Percentiles rank a stretch among this genome's conserved stretches.
Conservation (phyloP, 35 echinoderm and acorn worm genomes). For the Heliocidaris erythrogramma region DNA sequence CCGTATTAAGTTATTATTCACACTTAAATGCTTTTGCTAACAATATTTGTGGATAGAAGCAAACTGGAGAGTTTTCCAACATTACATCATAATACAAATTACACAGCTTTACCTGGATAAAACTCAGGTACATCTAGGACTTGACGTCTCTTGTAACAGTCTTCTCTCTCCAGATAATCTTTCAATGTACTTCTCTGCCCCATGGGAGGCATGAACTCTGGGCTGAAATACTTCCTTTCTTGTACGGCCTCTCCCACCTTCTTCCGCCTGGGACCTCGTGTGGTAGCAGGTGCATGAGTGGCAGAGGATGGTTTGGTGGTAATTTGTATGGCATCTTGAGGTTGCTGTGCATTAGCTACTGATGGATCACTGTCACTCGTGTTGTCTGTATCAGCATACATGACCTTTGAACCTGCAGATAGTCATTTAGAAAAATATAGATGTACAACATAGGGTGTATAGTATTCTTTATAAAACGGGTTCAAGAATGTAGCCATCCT, state of each 20-base stretch:
- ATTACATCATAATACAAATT: too few species aligned
- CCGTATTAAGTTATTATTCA: too few species aligned
- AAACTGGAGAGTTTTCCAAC: too few species aligned
- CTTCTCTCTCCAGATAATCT: slow-evolving; percentile 86
- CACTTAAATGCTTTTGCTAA: too few species aligned
- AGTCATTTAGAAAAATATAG: neutral
- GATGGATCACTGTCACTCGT: neutral
- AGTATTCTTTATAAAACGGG: too few species aligned
- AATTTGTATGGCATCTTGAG: neutral
- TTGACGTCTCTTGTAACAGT: slow-evolving; percentile 79
- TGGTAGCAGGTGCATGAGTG: neutral
- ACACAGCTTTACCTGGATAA: slow-evolving; percentile 79
- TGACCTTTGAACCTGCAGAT: neutral
- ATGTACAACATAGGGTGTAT: too few species aligned
- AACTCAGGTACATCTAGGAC: slow-evolving; percentile 92
- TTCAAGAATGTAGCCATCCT: too few species aligned
- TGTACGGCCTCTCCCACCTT: slow-evolving; percentile 29
- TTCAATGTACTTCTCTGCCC: slow-evolving; percentile 72
- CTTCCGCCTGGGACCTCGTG: slow-evolving; percentile 37
- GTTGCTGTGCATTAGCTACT: neutral
- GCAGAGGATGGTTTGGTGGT: neutral
- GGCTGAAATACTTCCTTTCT: slow-evolving; percentile 59
- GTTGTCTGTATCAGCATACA: neutral
- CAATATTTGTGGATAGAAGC: too few species aligned
- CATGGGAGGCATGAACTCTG: slow-evolving; percentile 83